phyloP scores from a whole-genome alignment of 1,140 invertebrate genomes.

The Pseudomyrmex dendroicus region DNA sequence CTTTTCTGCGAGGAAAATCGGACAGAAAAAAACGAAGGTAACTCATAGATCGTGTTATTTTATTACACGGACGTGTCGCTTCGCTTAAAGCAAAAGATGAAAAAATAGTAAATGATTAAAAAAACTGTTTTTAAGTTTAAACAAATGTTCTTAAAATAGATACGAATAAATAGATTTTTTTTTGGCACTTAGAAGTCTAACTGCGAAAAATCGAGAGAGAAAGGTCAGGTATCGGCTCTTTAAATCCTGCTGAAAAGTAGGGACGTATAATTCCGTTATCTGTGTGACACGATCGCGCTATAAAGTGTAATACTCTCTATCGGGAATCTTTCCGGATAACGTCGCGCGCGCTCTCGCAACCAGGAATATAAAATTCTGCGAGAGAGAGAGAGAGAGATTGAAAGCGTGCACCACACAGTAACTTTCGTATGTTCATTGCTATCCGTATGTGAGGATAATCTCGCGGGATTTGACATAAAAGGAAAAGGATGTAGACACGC shows the following conservation, averaged over 20 bases:
- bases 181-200: neutral
- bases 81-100: neutral
- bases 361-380: constrained; percentile 49
- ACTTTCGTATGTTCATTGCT: no score
- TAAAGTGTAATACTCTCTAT: constrained; percentile 56
- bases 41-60: constrained; percentile 18
- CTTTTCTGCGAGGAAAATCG: constrained; percentile 75
- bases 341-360: neutral
- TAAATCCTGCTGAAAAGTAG: constrained; percentile 18
- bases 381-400: constrained; percentile 17
- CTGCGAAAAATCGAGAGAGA: neutral
- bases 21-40: constrained; percentile 5
- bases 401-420: constrained; percentile 21
- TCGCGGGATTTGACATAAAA: constrained; percentile 23
- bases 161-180: no score
- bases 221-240: neutral
- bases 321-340: constrained; percentile 18
- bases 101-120: neutral
- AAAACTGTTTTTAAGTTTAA: neutral
- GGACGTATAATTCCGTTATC: constrained; percentile 39
- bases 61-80: neutral
- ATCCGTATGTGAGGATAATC: constrained; percentile 24
- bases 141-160: neutral
- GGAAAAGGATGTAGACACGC: constrained; percentile 21
- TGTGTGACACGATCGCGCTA: constrained; percentile 9